Conservation (phyloP, 1,140 invertebrate genomes). For the Lepidostoma basale region DNA sequence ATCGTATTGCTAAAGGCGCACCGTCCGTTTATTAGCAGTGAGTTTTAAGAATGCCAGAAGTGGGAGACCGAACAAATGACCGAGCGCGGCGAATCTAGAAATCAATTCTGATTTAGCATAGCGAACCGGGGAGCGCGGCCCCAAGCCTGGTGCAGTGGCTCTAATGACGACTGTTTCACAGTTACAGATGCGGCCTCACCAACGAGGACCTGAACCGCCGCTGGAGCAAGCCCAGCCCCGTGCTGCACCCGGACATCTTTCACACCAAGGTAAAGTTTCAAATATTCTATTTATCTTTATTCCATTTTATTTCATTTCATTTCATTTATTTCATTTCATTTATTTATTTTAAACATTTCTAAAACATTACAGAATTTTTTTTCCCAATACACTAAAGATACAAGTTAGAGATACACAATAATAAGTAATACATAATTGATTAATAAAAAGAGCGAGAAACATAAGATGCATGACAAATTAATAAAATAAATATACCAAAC, state of each 20-base stretch:
- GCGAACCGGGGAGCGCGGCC: not conserved
- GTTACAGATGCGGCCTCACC: slow-evolving; percentile 79
- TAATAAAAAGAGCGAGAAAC: no score
- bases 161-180: slow-evolving; percentile 55
- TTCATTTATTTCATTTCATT: no score
- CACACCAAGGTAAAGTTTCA: slow-evolving; percentile 73
- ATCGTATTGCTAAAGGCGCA: no score
- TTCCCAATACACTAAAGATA: no score
- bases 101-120: slow-evolving; percentile 25
- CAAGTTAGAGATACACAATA: no score
- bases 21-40: not conserved
- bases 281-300: not conserved
- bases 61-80: not conserved
- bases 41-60: not conserved
- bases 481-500: no score
- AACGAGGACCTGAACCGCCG: slow-evolving; percentile 83
- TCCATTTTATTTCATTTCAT: not conserved
- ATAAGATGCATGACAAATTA: no score
- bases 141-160: slow-evolving; percentile 21
- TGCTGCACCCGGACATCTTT: slow-evolving; percentile 82
- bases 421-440: no score
- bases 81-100: slow-evolving; percentile 4
- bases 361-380: no score
- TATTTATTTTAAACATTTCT: no score
- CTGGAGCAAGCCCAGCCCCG: slow-evolving; percentile 76